phyloP scores from a whole-genome alignment of 1,140 invertebrate species.

The Achroia grisella region DNA sequence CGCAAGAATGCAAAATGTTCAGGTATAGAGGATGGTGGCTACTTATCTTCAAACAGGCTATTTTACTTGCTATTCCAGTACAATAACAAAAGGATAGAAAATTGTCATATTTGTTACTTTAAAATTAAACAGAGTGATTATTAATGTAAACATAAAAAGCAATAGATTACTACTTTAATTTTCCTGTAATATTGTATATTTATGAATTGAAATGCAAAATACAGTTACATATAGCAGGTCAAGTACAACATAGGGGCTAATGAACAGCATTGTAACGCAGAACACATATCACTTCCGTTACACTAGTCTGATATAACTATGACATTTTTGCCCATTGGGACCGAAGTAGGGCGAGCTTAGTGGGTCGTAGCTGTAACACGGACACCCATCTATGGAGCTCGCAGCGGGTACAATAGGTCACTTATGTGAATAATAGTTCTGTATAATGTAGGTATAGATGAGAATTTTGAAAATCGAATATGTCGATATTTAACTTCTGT shows the following conservation, averaged over 20 bases:
- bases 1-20: no score
- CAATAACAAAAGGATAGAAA: no score
- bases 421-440: slow-evolving; percentile 16
- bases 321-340: slow-evolving; percentile 60
- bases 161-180: no score
- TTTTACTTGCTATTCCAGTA: no score
- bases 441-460: neutral
- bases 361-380: slow-evolving; percentile 29
- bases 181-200: no score
- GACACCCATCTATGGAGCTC: slow-evolving; percentile 20
- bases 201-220: slow-evolving; percentile 1
- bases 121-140: no score
- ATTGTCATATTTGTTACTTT: no score
- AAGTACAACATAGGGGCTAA: slow-evolving; percentile 24
- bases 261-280: slow-evolving; percentile 24
- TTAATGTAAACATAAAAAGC: no score
- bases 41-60: no score
- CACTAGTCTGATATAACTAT: slow-evolving; percentile 53
- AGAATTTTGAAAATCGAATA: neutral
- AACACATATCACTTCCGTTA: slow-evolving; percentile 55
- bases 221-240: slow-evolving; percentile 37
- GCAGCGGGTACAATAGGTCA: slow-evolving; percentile 14
- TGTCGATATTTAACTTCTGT: neutral
- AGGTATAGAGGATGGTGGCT: no score
- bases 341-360: slow-evolving; percentile 27